A percentile compares a stretch with the other conserved stretches of the same genome.
These are phyloP conservation scores for Druon quercuslanigerum DNA, from an alignment of 1,140 invertebrate species.

Conservation along the genomic window DNA sequence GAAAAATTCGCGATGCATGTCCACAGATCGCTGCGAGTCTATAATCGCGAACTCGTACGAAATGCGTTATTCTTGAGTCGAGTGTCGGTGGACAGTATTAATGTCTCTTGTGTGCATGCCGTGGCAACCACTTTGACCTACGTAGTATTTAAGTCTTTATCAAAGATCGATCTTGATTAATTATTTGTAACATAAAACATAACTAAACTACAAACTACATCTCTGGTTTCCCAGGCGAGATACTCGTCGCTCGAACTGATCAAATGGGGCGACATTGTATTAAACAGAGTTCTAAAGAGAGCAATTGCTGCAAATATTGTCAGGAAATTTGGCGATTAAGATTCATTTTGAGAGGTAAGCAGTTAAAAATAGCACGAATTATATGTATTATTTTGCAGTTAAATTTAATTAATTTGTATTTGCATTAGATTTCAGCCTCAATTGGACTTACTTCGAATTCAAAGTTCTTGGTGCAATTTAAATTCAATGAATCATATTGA, in stretches of 20 bases:
- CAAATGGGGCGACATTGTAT: neutral
- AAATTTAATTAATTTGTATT: no score
- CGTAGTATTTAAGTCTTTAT: constrained; percentile 21
- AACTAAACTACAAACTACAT: constrained; percentile 6
- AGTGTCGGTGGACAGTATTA: constrained; percentile 28
- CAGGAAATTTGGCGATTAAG: no score
- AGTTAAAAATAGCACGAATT: no score
- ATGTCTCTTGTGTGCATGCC: neutral
- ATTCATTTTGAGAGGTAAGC: no score
- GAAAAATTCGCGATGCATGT: constrained; percentile 22
- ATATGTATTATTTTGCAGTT: no score
- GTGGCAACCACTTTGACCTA: constrained; percentile 26
- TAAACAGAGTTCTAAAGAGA: no score
- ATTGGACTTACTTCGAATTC: no score
- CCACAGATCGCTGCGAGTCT: constrained; percentile 26
- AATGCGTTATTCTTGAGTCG: constrained; percentile 18
- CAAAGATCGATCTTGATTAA: constrained; percentile 27
- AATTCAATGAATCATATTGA: no score
- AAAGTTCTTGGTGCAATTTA: no score
- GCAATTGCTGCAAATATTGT: no score
- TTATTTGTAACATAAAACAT: constrained; percentile 6
- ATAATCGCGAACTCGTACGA: constrained; percentile 21
- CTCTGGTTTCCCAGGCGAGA: constrained; percentile 15
- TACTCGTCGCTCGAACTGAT: constrained; percentile 13
- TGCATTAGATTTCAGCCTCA: no score